Evolutionary conservation across 2,888 invertebrate genomes (phyloP).

Genomic region (Zaprionus lineosus): DNA sequence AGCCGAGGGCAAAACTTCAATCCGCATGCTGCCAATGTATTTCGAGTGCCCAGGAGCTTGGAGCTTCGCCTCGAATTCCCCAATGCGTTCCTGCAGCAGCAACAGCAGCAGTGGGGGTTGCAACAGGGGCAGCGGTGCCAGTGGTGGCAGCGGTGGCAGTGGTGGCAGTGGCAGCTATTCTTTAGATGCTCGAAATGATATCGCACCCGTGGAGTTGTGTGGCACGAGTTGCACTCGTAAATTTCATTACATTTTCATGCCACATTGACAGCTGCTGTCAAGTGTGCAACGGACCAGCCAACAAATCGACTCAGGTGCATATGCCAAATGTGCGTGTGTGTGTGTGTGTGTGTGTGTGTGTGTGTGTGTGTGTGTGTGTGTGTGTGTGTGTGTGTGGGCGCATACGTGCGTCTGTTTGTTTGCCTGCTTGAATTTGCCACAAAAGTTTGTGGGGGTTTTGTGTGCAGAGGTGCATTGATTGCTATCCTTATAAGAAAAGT

Average conservation of each 20-base stretch:
- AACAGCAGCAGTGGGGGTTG: no score
- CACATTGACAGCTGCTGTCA: slow-evolving; percentile 59
- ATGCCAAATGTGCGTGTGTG: slow-evolving; percentile 3
- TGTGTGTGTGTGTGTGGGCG: slow-evolving; percentile 1
- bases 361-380: not conserved
- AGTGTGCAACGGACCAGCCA: slow-evolving; percentile 17
- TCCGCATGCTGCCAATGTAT: slow-evolving; percentile 1
- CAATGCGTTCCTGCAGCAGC: no score
- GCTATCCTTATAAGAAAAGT: slow-evolving; percentile 38
- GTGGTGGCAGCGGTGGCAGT: no score
- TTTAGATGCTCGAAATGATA: not conserved
- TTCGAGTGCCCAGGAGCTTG: slow-evolving; percentile 17
- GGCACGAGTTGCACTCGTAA: slow-evolving; percentile 22
- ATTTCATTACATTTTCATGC: slow-evolving; percentile 48
- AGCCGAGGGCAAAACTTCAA: slow-evolving; percentile 4
- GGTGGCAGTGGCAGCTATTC: not conserved
- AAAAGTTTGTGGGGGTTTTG: slow-evolving; percentile 19
- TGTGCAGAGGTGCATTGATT: slow-evolving; percentile 24
- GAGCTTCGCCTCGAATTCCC: slow-evolving; percentile 31
- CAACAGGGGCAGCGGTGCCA: not conserved
- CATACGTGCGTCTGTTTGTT: no score
- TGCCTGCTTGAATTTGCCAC: slow-evolving; percentile 29
- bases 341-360: not conserved
- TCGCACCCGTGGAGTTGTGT: not conserved
- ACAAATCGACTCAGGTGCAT: slow-evolving; percentile 39